phyloP scores from a whole-genome alignment of 2,113 vertebrate genomes.

The Pavo muticus region DNA sequence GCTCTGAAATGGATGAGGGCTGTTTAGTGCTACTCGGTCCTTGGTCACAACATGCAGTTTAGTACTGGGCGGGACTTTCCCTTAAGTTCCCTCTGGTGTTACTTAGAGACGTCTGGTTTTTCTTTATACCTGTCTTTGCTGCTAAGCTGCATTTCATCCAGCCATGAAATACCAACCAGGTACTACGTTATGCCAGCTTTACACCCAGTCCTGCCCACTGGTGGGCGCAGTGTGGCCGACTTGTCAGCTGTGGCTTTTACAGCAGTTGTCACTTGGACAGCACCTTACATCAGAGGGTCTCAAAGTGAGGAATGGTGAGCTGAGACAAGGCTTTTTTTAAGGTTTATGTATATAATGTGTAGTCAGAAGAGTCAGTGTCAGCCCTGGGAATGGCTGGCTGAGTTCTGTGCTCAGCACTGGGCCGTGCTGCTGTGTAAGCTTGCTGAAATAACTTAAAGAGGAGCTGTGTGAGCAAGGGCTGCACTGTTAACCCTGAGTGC shows the following conservation, averaged over 20 bases:
- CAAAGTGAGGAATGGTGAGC: neutral
- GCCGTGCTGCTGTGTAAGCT: neutral
- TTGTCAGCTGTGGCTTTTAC: neutral
- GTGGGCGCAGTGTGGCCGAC: accelerated
- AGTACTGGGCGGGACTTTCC: neutral
- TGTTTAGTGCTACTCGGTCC: accelerated
- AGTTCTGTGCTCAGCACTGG: neutral
- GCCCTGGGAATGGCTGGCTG: neutral
- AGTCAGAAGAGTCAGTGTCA: neutral
- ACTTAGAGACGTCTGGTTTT: neutral
- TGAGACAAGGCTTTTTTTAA: neutral
- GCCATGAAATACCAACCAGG: accelerated
- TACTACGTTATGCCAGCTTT: neutral
- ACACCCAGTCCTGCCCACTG: accelerated
- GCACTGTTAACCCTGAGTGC: neutral
- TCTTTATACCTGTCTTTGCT: neutral
- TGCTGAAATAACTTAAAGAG: neutral
- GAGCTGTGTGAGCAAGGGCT: neutral
- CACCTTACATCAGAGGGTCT: neutral
- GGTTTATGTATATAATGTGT: neutral
- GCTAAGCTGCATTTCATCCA: neutral
- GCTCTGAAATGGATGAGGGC: accelerated
- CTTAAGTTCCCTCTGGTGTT: neutral
- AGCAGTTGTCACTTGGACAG: neutral
- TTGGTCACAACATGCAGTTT: accelerated